Evolutionary conservation across 2,113 vertebrate species (phyloP), one percentile per base, ranked within the genome.

Genomic region (Sus scrofa): DNA sequence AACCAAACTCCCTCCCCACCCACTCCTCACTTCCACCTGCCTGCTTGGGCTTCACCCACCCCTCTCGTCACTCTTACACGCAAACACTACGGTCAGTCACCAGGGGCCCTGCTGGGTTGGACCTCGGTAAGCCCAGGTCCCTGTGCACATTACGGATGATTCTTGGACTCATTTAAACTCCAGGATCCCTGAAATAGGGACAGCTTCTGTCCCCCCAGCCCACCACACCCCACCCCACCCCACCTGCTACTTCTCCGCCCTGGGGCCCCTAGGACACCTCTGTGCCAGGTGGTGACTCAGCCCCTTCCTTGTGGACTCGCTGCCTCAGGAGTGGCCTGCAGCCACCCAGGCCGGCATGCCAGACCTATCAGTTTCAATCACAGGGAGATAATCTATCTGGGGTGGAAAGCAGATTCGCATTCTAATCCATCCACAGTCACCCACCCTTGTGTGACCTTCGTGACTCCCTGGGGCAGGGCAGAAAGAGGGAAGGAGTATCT

Each of bases 301-400:
- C 32, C 75, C 32, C 56, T 58, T 44, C 34, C 75, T 44, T 8
- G 0, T 39, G 65, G 44, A 82, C 71, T 65, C 0, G 0, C 13
- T 27, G 74, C 20, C 70, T 32, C 37, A 32, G 63, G n/a, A 71
- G 24, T n/a, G 62, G 32, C 68, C 60, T 32, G 19, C 1, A 65
- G 19, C 86, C 10, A 37, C 39, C 20, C 37, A 39, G 78, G 86
- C 7, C 44, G 52, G 86, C 62, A 16, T 1, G 6, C 74, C 52
- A 96, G 56, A 34, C 26, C 34, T 84, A 52, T 84, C 10, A 1
- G 0, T 32, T 86, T 78, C 74, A 65, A 65, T 67, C 50, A 65
- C 63, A 50, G 39, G 34, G 54, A 93, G 93, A 74, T 88, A 63
- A 89, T 68, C 92, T 92, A 77, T 86, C 90, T 94, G 68, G 39